Conservation (phyloP, 2,113 vertebrate species). For the Planiliza haematocheilus region DNA sequence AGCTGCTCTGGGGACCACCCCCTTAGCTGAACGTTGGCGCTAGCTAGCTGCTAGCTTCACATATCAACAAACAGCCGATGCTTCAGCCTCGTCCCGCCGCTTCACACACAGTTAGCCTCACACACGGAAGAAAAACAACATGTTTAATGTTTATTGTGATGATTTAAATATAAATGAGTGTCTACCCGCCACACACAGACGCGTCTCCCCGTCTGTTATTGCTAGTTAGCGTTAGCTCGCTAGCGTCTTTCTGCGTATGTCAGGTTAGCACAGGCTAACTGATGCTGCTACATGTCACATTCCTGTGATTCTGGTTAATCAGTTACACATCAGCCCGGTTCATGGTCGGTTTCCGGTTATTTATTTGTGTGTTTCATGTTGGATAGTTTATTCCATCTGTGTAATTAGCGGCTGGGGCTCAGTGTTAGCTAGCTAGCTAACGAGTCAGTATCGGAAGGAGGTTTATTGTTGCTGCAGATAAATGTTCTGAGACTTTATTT, state of each 20-base stretch:
- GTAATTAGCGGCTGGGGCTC: neutral
- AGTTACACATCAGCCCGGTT: neutral
- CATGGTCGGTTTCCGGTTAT: accelerated
- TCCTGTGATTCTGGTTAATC: too few relatives aligned
- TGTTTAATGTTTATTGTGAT: neutral
- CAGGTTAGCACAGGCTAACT: constrained; percentile 31
- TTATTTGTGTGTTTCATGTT: neutral
- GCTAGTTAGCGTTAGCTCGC: constrained; percentile 51
- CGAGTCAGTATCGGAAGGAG: neutral
- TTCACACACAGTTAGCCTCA: neutral
- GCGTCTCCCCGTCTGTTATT: constrained; percentile 24
- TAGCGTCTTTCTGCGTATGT: constrained; percentile 52
- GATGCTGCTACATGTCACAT: neutral
- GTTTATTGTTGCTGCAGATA: too few relatives aligned
- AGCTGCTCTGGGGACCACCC: constrained; percentile 46
- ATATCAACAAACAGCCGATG: constrained; percentile 59
- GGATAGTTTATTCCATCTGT: too few relatives aligned
- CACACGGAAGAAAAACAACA: too few relatives aligned
- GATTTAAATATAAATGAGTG: neutral
- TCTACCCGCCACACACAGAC: constrained; percentile 25
- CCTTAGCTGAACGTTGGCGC: constrained; percentile 34
- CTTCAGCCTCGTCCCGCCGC: neutral
- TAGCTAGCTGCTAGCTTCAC: constrained; percentile 27
- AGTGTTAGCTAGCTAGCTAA: neutral
- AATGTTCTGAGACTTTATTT: neutral